Conservation (phyloP, 2,888 invertebrate species). For the Philereme vetulata region DNA sequence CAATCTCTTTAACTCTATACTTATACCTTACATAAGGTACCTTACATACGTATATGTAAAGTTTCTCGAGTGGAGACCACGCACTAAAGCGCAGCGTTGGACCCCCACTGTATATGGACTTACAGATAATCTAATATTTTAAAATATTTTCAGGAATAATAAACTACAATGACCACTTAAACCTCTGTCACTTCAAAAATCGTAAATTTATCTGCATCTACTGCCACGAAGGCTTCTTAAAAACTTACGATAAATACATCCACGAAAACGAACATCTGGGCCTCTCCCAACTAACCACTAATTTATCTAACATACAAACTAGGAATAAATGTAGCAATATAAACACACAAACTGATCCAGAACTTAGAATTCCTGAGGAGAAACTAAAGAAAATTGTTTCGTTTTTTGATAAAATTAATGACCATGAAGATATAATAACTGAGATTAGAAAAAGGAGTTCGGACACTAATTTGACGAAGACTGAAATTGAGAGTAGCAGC, state of each 20-base stretch:
- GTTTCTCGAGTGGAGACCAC: too few species aligned
- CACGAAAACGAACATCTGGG: slow-evolving; percentile 76
- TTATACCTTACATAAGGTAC: too few species aligned
- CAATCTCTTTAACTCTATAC: too few species aligned
- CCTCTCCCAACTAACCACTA: slow-evolving; percentile 51
- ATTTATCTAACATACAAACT: slow-evolving; percentile 31
- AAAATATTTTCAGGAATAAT: slow-evolving; percentile 63
- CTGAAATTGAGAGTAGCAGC: slow-evolving; percentile 24
- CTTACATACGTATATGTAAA: too few species aligned
- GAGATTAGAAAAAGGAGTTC: slow-evolving; percentile 59
- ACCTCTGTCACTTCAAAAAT: slow-evolving; percentile 67
- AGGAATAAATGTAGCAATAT: slow-evolving; percentile 53
- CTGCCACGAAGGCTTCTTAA: slow-evolving; percentile 73
- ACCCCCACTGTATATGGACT: too few species aligned
- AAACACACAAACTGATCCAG: slow-evolving; percentile 66
- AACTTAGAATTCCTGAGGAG: slow-evolving; percentile 58
- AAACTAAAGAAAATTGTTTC: slow-evolving; percentile 75
- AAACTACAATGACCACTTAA: slow-evolving; percentile 76
- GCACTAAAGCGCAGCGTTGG: too few species aligned
- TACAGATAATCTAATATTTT: too few species aligned
- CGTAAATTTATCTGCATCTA: slow-evolving; percentile 66
- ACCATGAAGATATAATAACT: slow-evolving; percentile 55
- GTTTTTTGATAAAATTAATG: slow-evolving; percentile 69
- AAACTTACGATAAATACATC: slow-evolving; percentile 54
- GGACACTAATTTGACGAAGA: slow-evolving; percentile 49